Conservation (phyloP, 2,888 invertebrate species). For the Noctua fimbriata region DNA sequence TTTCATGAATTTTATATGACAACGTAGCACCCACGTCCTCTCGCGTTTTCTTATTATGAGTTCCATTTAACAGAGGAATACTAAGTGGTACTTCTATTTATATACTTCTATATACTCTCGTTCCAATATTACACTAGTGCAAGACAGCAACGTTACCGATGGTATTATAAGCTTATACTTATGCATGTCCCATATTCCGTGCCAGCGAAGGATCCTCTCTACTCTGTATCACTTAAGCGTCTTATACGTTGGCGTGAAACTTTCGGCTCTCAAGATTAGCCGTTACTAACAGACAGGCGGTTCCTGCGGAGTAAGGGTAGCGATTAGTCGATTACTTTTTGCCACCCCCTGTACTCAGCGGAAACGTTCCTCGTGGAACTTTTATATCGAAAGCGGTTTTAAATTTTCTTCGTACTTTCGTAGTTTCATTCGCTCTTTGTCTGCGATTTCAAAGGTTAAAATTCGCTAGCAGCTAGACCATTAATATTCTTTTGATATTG, state of each 20-base stretch:
- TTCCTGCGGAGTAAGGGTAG: slow-evolving; percentile 50
- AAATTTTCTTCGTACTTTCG: slow-evolving; percentile 19
- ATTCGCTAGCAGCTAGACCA: not conserved
- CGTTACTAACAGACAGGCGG: slow-evolving; percentile 62
- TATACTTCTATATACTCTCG: not conserved
- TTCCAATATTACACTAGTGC: slow-evolving; percentile 30
- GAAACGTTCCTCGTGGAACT: slow-evolving; percentile 46
- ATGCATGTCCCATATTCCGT: slow-evolving; percentile 49
- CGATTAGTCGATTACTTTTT: slow-evolving; percentile 63
- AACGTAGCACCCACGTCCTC: not conserved
- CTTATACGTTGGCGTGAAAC: slow-evolving; percentile 49
- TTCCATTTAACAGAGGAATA: slow-evolving; percentile 19
- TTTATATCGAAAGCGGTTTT: slow-evolving; percentile 49
- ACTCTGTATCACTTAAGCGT: slow-evolving; percentile 47
- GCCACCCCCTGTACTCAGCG: slow-evolving; percentile 44
- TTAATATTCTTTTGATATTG: slow-evolving; percentile 26
- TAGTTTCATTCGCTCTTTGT: slow-evolving; percentile 18
- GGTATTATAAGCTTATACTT: slow-evolving; percentile 46
- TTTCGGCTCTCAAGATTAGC: slow-evolving; percentile 60
- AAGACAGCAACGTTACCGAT: slow-evolving; percentile 24
- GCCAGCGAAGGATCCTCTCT: slow-evolving; percentile 17
- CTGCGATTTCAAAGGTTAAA: slow-evolving; percentile 19
- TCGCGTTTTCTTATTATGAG: slow-evolving; percentile 17
- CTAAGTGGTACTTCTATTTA: slow-evolving; percentile 6
- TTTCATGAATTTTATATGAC: slow-evolving; percentile 8